Conservation (phyloP, 2,113 vertebrate species). For the Solea senegalensis region DNA sequence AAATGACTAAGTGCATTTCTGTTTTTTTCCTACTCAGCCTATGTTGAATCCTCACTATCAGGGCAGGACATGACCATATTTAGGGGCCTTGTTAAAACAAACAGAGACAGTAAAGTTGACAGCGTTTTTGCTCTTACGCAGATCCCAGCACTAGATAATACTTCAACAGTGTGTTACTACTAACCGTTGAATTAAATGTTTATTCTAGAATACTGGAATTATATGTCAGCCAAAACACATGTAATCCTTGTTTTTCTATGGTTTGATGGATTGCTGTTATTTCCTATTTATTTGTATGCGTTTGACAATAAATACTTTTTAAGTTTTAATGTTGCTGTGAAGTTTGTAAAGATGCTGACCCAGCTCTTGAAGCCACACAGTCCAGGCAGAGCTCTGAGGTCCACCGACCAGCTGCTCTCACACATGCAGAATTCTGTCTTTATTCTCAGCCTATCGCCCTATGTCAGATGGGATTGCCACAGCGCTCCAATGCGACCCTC, state of each 20-base stretch:
- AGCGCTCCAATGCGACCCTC: too few relatives aligned
- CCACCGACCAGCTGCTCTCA: too few relatives aligned
- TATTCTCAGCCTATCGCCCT: too few relatives aligned
- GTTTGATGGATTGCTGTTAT: slow-evolving; percentile 40
- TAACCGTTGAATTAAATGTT: slow-evolving; percentile 36
- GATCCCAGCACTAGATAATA: neutral
- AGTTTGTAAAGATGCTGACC: neutral
- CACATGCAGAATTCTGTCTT: too few relatives aligned
- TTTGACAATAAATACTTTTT: slow-evolving; percentile 57
- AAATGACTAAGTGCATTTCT: too few relatives aligned
- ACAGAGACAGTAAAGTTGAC: neutral
- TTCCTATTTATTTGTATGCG: slow-evolving; percentile 64
- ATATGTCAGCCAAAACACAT: slow-evolving; percentile 25
- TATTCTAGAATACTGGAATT: neutral
- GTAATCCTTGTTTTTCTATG: neutral
- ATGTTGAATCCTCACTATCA: too few relatives aligned
- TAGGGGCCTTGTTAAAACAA: slow-evolving; percentile 8
- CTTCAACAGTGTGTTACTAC: slow-evolving; percentile 2
- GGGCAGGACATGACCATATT: neutral
- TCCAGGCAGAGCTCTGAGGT: too few relatives aligned
- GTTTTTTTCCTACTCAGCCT: too few relatives aligned
- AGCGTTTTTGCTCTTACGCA: neutral
- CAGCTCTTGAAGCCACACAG: too few relatives aligned
- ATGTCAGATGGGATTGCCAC: too few relatives aligned
- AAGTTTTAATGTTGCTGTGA: neutral